Evolutionary conservation across 2,113 vertebrate species (phyloP), one percentile per base, ranked within the genome.

Genomic region (Ceratotherium simum): DNA sequence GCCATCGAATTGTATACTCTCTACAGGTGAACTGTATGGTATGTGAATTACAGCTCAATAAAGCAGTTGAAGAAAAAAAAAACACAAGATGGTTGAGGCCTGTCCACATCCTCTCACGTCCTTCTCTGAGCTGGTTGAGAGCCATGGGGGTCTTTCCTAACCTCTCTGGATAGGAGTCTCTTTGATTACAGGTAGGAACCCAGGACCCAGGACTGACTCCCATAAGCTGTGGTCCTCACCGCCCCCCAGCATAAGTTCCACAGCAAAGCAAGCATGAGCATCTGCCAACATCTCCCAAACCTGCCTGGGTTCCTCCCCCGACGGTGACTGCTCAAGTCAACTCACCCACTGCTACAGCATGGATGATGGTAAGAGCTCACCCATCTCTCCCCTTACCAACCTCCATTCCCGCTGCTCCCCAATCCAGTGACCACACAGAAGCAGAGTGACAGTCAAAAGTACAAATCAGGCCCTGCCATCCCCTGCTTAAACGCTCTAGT

Each of bases 1-100:
- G 5, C 31, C 31, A 3, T 0, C 0, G 27, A 42, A 16, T 62
- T 16, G 8, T 16, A 1, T 1, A 2, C 29, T 12, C 4, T 1
- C 2, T 1, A 1, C 6, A 70, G n/a, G 20, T 4, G 8, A 56
- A 4, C 18, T 2, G 17, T 3, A 6, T 0, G 17, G 39, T 6
- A 8, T 2, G 0, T 48, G 39, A 27, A 36, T 9, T 33, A 13
- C 1, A 33, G 39, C 16, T 84, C 39, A 3, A 5, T 11, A 39
- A 65, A 33, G 27, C 51, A 13, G 17, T 17, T 4, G 5, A 23
- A 39, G 42, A 54, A 10, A 39, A 9, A 65, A n/a, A 31, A 78
- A 13, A 14, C 3, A 10, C 5, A 8, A 10, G 58, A 9, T 4
- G 6, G 6, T 42, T 5, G 3, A 8, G 81, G 75, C 8, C 18